These are phyloP conservation scores for Stegodyphus dumicola DNA, from an alignment of 1,140 invertebrate species.

Conservation along the genomic window DNA sequence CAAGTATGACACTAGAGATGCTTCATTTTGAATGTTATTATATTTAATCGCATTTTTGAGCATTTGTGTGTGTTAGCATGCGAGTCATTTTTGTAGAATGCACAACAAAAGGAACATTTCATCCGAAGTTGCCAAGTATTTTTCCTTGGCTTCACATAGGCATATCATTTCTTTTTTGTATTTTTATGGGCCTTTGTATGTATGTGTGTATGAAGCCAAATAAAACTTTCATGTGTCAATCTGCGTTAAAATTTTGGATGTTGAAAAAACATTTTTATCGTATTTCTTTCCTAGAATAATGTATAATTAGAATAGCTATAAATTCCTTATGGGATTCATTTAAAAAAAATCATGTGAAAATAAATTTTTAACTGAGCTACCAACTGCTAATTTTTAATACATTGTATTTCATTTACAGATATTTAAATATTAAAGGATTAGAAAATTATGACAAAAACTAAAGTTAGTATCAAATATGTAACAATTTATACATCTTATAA, in stretches of 20 bases:
- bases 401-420: too few relatives aligned
- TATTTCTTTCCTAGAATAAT: too few relatives aligned
- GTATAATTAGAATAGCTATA: too few relatives aligned
- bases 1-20: conserved; percentile 22
- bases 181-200: conserved; percentile 60
- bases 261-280: too few relatives aligned
- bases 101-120: conserved; percentile 37
- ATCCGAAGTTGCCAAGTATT: conserved; percentile 43
- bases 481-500: neutral
- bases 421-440: too few relatives aligned
- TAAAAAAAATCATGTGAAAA: too few relatives aligned
- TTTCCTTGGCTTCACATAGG: conserved; percentile 51
- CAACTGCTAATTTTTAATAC: too few relatives aligned
- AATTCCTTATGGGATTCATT: too few relatives aligned
- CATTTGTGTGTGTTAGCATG: conserved; percentile 50
- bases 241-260: neutral
- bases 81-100: conserved; percentile 36
- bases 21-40: conserved; percentile 51
- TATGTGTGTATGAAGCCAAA: conserved; percentile 55
- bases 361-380: too few relatives aligned
- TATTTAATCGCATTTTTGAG: conserved; percentile 19
- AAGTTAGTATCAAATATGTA: too few relatives aligned
- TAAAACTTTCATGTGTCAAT: conserved; percentile 54
- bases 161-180: conserved; percentile 48
- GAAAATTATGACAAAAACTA: too few relatives aligned